Base-by-base conservation (phyloP, 2,888 invertebrate species). In the Graphium colonna region DNA sequence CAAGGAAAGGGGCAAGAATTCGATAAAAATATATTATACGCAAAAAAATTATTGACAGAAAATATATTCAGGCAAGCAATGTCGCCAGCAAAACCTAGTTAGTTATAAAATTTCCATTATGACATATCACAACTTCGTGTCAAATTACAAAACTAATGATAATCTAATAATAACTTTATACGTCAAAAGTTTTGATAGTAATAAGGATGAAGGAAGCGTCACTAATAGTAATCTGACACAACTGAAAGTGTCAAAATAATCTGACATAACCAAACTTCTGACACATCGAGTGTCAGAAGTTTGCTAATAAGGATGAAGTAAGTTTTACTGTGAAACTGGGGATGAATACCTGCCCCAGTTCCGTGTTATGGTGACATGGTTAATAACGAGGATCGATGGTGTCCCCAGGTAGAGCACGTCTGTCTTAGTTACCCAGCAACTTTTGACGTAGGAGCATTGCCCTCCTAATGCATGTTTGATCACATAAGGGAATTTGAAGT, bases 371-470 rank as follows among this genome's bases (percentile, higher is more conserved):
- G 59, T 67, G 69, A 68, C 69, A 66, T 60, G 64, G 64, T 82
- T 75, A 80, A 79, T 82, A 81, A 82, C 72, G 69, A 77, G 79
- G 75, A 82, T 81, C 73, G 82, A 82, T 82, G 77, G 62, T 60
- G 64, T 78, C 77, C 78, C 67, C 56, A 48, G 55, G 58, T 60
- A 57, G 16, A 28, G 21, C 48, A 21, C 50, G 61, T 62, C 60
- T 49, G 55, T 62, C 62, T 62, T 60, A 62, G 62, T 58, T 62
- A 45, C 40, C 49, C 55, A 56, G 55, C 44, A 60, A 61, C 55
- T 64, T 58, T 56, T 59, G 59, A 60, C 59, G 48, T 48, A 47
- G 60, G 56, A 55, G 40, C 40, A 44, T 15, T 12, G 26, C n/a
- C n/a, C 33, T 15, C 16, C 33, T 52, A 12, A 54, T 45, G 33